Percentiles rank a stretch among this genome's conserved stretches.
Conservation (phyloP, 2,113 vertebrate species). For the Arenaria interpres region DNA sequence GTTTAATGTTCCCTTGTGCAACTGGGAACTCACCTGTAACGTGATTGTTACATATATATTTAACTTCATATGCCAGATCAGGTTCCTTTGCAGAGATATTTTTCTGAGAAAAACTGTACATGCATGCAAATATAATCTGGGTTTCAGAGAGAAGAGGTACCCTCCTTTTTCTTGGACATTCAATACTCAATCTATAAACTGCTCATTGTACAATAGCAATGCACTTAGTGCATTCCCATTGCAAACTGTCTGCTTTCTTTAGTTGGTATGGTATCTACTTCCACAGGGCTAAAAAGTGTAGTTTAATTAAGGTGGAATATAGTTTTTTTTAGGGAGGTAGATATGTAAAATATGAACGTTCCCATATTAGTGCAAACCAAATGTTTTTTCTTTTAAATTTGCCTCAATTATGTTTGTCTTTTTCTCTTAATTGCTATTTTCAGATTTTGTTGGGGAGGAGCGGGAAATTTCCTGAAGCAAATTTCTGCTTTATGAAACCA, state of each 20-base stretch:
- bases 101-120: not conserved
- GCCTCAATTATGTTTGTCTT: not conserved
- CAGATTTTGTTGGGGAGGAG: not conserved
- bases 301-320: not conserved
- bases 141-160: not conserved
- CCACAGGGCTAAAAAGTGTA: not conserved
- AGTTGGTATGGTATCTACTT: not conserved
- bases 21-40: not conserved
- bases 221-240: not conserved
- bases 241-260: not conserved
- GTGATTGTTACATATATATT: not conserved
- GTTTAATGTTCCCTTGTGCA: not conserved
- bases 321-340: not conserved
- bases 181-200: not conserved
- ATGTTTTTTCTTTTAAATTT: not conserved
- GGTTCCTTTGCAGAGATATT: not conserved
- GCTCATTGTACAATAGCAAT: not conserved
- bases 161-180: not conserved
- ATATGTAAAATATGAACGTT: not conserved
- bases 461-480: not conserved
- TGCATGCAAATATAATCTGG: not conserved
- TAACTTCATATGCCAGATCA: not conserved
- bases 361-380: not conserved
- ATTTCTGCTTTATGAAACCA: not conserved
- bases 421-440: not conserved